Evolutionary conservation across 2,113 vertebrate genomes (phyloP).

Genomic region (Ascaphus truei): DNA sequence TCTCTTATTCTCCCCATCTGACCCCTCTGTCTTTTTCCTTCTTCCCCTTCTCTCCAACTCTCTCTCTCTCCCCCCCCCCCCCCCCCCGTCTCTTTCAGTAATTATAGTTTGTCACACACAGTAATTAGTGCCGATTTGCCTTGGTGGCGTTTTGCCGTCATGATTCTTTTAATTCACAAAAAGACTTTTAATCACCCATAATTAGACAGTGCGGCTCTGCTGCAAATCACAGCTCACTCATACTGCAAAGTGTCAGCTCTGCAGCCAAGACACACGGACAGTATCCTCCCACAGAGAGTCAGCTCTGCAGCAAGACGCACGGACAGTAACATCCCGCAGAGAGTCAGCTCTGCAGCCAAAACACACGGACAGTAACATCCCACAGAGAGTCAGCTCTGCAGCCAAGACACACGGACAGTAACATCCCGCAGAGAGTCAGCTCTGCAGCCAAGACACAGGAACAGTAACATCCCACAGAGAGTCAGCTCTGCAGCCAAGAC

Average conservation of each 20-base stretch:
- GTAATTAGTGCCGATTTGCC: conserved; percentile 29
- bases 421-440: too few relatives aligned
- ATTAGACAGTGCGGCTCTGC: conserved; percentile 5
- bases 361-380: too few relatives aligned
- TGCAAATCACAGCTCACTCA: neutral
- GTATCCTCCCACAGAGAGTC: too few relatives aligned
- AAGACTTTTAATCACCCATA: conserved; percentile 33
- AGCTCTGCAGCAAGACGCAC: too few relatives aligned
- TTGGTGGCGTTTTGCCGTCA: conserved; percentile 14
- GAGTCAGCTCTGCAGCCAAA: too few relatives aligned
- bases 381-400: too few relatives aligned
- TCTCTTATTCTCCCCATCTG: neutral
- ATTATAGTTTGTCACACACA: conserved; percentile 37
- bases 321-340: too few relatives aligned
- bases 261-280: neutral
- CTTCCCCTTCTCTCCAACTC: neutral
- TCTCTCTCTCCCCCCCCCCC: neutral
- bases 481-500: too few relatives aligned
- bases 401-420: too few relatives aligned
- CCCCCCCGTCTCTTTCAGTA: conserved; percentile 15
- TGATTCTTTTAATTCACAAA: conserved; percentile 33
- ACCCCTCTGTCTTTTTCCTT: too few relatives aligned
- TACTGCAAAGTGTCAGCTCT: neutral
- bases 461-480: too few relatives aligned
- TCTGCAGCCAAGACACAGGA: too few relatives aligned